phyloP scores from a whole-genome alignment of 2,113 vertebrate species.

The Paraplagusia blochii region DNA sequence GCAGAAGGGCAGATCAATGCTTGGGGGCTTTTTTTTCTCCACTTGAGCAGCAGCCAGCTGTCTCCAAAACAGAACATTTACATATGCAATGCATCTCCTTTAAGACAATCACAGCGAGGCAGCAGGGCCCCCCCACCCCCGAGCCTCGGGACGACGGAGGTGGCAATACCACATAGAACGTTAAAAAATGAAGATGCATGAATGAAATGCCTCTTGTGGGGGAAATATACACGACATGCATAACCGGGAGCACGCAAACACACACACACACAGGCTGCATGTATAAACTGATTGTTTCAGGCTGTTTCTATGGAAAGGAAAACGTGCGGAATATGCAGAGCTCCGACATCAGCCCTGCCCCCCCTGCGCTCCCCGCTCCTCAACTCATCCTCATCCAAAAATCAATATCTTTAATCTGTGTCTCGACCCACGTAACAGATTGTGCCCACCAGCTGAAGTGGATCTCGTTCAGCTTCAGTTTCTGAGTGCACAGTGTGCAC shows the following conservation, averaged over 20 bases:
- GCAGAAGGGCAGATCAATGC: slow-evolving; percentile 79
- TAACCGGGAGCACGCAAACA: slow-evolving; percentile 21
- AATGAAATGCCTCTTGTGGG: slow-evolving; percentile 25
- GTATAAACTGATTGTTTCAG: slow-evolving; percentile 17
- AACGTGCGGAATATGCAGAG: slow-evolving; percentile 5
- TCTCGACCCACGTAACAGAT: slow-evolving; percentile 3
- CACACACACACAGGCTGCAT: background rate
- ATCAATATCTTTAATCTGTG: slow-evolving; percentile 24
- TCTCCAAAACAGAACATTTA: slow-evolving; percentile 49
- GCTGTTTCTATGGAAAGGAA: slow-evolving; percentile 24
- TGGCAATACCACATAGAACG: slow-evolving; percentile 33
- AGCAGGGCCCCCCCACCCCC: slow-evolving; percentile 29
- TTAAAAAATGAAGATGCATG: slow-evolving; percentile 62
- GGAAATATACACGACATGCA: slow-evolving; percentile 1
- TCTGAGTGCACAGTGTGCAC: background rate
- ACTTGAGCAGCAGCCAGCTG: slow-evolving; percentile 52
- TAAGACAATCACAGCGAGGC: slow-evolving; percentile 64
- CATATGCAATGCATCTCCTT: slow-evolving; percentile 63
- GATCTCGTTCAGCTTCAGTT: slow-evolving; percentile 2
- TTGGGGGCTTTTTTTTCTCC: slow-evolving; percentile 65
- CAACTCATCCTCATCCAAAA: slow-evolving; percentile 16
- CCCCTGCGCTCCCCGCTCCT: background rate
- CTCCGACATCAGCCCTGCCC: background rate
- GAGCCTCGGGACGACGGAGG: slow-evolving; percentile 37
- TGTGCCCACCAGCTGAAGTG: background rate